A percentile compares a stretch with the other conserved stretches of the same genome.
Evolutionary conservation across 2,113 vertebrate species (phyloP).

Genomic region (Halcyon senegalensis): DNA sequence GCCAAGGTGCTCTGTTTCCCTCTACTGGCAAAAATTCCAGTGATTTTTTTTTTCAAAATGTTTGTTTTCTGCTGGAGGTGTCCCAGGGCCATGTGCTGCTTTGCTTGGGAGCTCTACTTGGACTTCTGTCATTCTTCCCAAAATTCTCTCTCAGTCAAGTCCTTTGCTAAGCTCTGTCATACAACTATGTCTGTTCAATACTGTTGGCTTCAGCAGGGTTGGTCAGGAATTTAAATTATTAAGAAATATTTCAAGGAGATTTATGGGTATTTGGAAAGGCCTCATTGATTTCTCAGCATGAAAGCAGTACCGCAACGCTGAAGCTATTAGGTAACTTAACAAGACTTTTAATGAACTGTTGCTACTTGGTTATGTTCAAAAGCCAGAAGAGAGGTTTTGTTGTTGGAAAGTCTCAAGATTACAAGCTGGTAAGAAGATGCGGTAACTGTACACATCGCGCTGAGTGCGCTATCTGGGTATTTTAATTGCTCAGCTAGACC

Average conservation of each 20-base stretch:
- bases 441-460: neutral
- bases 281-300: neutral
- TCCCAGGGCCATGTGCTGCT: neutral
- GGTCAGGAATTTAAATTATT: neutral
- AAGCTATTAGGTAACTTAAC: neutral
- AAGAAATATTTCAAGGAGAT: neutral
- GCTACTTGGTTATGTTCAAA: neutral
- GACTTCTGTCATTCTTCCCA: neutral
- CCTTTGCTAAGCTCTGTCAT: neutral
- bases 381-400: slow-evolving; percentile 4
- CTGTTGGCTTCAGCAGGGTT: neutral
- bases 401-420: slow-evolving; percentile 28
- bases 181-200: neutral
- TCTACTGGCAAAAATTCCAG: slow-evolving; percentile 33
- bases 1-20: slow-evolving; percentile 49
- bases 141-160: neutral
- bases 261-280: neutral
- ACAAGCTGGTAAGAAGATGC: neutral
- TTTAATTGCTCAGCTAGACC: slow-evolving; percentile 12
- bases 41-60: neutral
- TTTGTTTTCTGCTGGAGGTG: neutral
- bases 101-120: neutral
- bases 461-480: neutral
- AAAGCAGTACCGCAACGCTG: neutral
- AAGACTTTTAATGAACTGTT: slow-evolving; percentile 25